Evolutionary conservation across 2,888 invertebrate species (phyloP).

Genomic region (Archips xylosteana): DNA sequence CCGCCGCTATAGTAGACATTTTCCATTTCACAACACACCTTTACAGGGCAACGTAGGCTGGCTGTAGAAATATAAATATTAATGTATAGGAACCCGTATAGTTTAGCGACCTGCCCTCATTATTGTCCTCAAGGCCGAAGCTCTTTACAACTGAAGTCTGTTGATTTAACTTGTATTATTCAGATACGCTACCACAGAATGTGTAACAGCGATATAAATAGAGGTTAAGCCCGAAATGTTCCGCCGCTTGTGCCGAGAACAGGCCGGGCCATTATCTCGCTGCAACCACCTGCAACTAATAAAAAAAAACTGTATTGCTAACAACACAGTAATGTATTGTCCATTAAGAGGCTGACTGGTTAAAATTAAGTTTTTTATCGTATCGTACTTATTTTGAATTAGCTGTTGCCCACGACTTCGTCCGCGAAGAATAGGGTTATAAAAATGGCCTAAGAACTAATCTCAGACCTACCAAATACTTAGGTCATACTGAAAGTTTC

Average conservation of each 20-base stretch:
- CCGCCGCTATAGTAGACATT: conserved; percentile 18
- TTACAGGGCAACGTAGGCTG: conserved; percentile 13
- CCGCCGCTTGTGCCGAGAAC: conserved; percentile 71
- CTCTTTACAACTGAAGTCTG: conserved; percentile 63
- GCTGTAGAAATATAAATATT: neutral
- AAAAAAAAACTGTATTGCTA: conserved; percentile 52
- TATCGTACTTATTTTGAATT: too few species aligned
- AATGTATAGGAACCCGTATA: neutral
- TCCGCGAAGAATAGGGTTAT: too few species aligned
- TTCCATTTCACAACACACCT: conserved; percentile 18
- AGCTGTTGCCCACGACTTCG: too few species aligned
- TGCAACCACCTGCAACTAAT: conserved; percentile 77
- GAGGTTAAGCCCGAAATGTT: conserved; percentile 72
- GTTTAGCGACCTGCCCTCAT: conserved; percentile 53
- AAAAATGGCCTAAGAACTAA: too few species aligned
- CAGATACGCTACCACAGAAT: conserved; percentile 70
- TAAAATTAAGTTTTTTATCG: neutral
- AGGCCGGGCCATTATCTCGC: conserved; percentile 79
- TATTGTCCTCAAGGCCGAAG: conserved; percentile 56
- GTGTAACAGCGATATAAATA: conserved; percentile 78
- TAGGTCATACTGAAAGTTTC: too few species aligned
- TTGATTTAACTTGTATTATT: conserved; percentile 77
- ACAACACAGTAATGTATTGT: neutral
- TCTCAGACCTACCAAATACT: too few species aligned
- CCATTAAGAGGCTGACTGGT: neutral